Evolutionary conservation across 2,113 vertebrate species (phyloP), one percentile per base, ranked within the genome.

Genomic region (Kryptolebias marmoratus): DNA sequence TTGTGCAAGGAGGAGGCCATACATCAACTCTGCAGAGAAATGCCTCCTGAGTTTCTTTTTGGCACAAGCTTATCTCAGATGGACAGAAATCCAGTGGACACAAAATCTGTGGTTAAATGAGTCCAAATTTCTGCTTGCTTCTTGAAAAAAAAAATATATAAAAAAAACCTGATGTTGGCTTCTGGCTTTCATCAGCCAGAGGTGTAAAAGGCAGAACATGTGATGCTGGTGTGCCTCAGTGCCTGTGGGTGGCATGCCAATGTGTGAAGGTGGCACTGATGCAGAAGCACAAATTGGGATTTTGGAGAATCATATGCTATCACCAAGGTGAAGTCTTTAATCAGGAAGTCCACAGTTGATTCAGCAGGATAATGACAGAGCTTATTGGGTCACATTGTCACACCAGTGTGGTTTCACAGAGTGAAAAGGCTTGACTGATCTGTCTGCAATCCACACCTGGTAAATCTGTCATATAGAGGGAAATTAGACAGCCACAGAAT

Each of bases 21-120:
- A 52, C 7, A 52, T 52, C 49, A 52, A 18, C 49, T 22, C 49
- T 52, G 49, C 18, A 52, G 18, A 52, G 49, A 52, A 52, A 52
- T 52, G 6, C 18, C 49, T 2, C 49, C 49, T 52, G 49, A 22
- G 49, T 52, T 52, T 42, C 39, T 5, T n/a, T 2, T 2, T 52
- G 49, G 49, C 49, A n/a, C 49, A n/a, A n/a, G 49, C 49, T 52
- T 52, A 52, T 52, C 49, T 52, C 49, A 52, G 49, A 52, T 10
- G 18, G 49, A 52, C 49, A 52, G 49, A 52, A 52, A 22, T 52
- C 49, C 49, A 52, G 49, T 52, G 49, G 49, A 52, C 49, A 52
- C 49, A 52, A 10, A 9, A 2, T 52, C 7, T 22, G 49, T 52
- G 49, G 49, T n/a, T 8, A 22, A 18, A 22, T 52, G 49, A 52